Evolutionary conservation across 2,113 vertebrate species (phyloP).

Genomic region (Oreochromis aureus): DNA sequence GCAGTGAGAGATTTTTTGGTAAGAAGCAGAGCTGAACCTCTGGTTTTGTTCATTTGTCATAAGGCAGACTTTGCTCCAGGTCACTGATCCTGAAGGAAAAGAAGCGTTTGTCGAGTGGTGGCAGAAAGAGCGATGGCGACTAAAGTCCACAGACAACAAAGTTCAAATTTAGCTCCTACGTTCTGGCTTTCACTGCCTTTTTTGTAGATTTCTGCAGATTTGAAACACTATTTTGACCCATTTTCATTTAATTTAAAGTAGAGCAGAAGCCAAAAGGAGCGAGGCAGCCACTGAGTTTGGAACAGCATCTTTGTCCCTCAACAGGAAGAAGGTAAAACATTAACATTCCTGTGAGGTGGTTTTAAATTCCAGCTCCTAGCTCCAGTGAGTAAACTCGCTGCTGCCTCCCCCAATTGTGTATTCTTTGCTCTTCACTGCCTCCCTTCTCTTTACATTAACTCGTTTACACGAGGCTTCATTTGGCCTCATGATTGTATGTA

Average conservation of each 20-base stretch:
- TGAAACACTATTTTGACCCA: background rate
- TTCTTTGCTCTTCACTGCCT: background rate
- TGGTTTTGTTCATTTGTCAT: background rate
- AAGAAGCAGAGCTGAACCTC: background rate
- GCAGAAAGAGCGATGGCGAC: accelerated
- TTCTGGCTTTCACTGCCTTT: accelerated
- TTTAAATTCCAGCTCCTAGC: background rate
- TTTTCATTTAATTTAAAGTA: background rate
- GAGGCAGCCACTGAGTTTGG: background rate
- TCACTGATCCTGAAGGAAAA: accelerated
- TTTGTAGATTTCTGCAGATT: background rate
- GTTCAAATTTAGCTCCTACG: accelerated
- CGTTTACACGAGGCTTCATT: background rate
- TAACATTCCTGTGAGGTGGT: background rate
- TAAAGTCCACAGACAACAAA: background rate
- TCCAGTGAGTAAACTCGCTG: background rate
- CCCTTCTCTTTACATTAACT: background rate
- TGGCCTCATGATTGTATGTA: accelerated
- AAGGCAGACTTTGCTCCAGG: background rate
- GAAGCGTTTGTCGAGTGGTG: background rate
- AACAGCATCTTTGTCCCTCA: background rate
- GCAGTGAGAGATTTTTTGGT: background rate
- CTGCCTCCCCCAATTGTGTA: background rate
- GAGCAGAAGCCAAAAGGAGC: background rate
- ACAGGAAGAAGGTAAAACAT: background rate